Conservation (phyloP, 92 coral and sea anemone genomes). For the Actinernus sp. region DNA sequence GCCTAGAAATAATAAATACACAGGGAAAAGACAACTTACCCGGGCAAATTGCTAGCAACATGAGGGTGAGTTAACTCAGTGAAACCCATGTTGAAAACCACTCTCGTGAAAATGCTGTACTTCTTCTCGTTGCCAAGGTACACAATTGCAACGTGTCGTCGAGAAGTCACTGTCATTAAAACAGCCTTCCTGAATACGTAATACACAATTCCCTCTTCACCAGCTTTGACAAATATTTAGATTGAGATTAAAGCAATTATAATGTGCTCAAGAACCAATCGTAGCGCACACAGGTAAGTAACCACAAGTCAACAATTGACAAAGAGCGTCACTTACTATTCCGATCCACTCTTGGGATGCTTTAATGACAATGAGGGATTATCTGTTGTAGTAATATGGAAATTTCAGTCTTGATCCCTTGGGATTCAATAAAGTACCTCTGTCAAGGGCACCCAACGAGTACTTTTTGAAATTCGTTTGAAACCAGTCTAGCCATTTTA, state of each 20-base stretch:
- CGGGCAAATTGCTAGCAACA: constrained; percentile 93
- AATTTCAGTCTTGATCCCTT: constrained; percentile 9
- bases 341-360: background rate
- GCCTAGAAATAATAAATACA: too few relatives aligned
- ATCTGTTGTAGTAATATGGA: constrained; percentile 27
- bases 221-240: constrained; percentile 49
- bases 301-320: constrained; percentile 39
- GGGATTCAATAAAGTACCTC: constrained; percentile 3
- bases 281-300: constrained; percentile 10
- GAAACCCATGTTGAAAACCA: constrained; percentile 76
- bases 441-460: background rate
- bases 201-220: constrained; percentile 35
- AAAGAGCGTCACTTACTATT: constrained; percentile 60
- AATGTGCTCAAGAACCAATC: constrained; percentile 33
- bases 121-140: constrained; percentile 85
- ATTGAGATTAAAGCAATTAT: constrained; percentile 12
- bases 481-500: too few relatives aligned
- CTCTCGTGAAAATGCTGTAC: constrained; percentile 4
- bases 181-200: constrained; percentile 41
- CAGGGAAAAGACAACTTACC: constrained; percentile 88
- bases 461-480: too few relatives aligned
- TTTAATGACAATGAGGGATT: constrained; percentile 34
- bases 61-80: constrained; percentile 91
- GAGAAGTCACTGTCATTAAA: constrained; percentile 51
- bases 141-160: constrained; percentile 76